These are phyloP conservation scores for Drosophila sp. DNA, from an alignment of 1,140 invertebrate genomes.

Conservation along the genomic window DNA sequence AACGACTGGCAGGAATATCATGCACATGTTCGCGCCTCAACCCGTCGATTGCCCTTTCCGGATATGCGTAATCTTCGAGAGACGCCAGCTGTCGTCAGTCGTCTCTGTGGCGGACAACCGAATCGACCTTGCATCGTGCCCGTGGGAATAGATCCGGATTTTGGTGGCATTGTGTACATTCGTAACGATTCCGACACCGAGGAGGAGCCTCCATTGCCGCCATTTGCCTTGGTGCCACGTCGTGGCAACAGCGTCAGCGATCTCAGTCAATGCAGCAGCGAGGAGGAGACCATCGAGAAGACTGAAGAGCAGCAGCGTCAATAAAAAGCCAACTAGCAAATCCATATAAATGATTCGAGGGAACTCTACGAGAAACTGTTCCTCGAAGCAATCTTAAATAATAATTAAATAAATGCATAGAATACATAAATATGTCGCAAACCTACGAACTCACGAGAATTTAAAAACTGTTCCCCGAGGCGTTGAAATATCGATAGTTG, in stretches of 20 bases:
- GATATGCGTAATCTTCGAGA: background rate
- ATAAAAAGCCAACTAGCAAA: background rate
- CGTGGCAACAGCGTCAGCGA: constrained; percentile 67
- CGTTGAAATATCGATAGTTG: background rate
- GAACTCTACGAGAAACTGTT: background rate
- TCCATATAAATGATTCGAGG: background rate
- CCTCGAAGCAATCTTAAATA: too few relatives aligned
- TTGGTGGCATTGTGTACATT: constrained; percentile 5
- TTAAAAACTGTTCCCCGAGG: too few relatives aligned
- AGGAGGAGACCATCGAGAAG: constrained; percentile 20
- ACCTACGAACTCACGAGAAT: too few relatives aligned
- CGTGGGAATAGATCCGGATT: constrained; percentile 7
- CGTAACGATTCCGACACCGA: constrained; percentile 9
- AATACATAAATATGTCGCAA: background rate
- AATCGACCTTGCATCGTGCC: background rate
- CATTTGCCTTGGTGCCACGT: constrained; percentile 14
- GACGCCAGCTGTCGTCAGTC: background rate
- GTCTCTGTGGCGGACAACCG: constrained; percentile 5
- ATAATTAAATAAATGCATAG: background rate
- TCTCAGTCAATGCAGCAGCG: constrained; percentile 62
- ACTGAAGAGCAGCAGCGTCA: too few relatives aligned
- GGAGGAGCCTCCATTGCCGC: background rate
- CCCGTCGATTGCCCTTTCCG: background rate
- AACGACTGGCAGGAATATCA: constrained; percentile 9
- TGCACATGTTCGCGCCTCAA: background rate